A percentile compares a stretch with the other conserved stretches of the same genome.
Conservation (phyloP, 2,888 invertebrate genomes). For the Chrysolina haemoptera region DNA sequence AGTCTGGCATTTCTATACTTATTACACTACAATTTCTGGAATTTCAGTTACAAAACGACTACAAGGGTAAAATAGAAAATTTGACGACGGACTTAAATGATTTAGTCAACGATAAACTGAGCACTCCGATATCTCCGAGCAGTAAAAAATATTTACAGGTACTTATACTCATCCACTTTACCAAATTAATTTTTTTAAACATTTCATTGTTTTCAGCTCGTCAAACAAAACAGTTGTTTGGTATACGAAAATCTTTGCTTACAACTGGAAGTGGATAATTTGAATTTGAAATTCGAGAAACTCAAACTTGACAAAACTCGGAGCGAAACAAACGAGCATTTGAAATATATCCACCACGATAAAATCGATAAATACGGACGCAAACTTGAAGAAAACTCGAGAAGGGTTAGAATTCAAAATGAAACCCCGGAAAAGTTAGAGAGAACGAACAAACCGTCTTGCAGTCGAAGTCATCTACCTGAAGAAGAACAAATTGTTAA, state of each 20-base stretch:
- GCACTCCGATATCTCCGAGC: conserved; percentile 63
- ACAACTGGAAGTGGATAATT: conserved; percentile 65
- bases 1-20: too few relatives aligned
- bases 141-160: conserved; percentile 68
- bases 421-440: conserved; percentile 56
- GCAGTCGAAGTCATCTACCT: conserved; percentile 36
- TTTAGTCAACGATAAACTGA: conserved; percentile 62
- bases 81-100: conserved; percentile 62
- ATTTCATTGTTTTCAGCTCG: conserved; percentile 57
- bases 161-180: conserved; percentile 26
- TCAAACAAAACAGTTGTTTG: conserved; percentile 66
- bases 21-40: conserved; percentile 23
- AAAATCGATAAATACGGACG: conserved; percentile 9
- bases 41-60: conserved; percentile 62
- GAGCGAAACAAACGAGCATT: conserved; percentile 61
- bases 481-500: conserved; percentile 54
- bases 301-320: conserved; percentile 58
- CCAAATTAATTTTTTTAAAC: too few relatives aligned
- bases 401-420: conserved; percentile 50
- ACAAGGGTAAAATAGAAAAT: conserved; percentile 62
- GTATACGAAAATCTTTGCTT: conserved; percentile 68
- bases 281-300: conserved; percentile 60
- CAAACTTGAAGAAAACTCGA: conserved; percentile 18
- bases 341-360: conserved; percentile 57
- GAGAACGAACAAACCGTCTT: conserved; percentile 46